phyloP scores from a whole-genome alignment of 2,797 vertebrate species.

The Tangara arthus region DNA sequence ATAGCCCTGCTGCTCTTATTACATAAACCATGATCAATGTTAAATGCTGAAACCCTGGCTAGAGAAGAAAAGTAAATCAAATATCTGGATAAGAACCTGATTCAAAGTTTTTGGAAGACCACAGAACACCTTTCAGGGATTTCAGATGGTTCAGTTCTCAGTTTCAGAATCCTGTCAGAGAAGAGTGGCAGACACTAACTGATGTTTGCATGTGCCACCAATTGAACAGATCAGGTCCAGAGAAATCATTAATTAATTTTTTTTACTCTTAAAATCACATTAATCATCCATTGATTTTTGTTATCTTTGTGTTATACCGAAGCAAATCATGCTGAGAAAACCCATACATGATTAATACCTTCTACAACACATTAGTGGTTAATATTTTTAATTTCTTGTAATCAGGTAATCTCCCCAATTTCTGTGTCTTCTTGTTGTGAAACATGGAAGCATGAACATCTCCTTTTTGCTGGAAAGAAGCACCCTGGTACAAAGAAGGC shows the following conservation, averaged over 20 bases:
- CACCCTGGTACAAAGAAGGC: neutral
- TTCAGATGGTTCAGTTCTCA: neutral
- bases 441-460: neutral
- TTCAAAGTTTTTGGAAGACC: neutral
- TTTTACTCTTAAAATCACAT: neutral
- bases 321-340: neutral
- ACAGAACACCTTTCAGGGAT: neutral
- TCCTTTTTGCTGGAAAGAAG: neutral
- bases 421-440: neutral
- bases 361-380: neutral
- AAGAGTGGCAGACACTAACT: neutral
- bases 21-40: neutral
- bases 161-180: neutral
- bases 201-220: neutral
- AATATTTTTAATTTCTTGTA: neutral
- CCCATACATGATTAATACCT: neutral
- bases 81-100: neutral
- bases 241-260: neutral
- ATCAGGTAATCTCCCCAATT: neutral
- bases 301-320: neutral
- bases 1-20: neutral
- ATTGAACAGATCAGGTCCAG: neutral
- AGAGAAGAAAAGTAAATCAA: neutral
- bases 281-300: neutral
- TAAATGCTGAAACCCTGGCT: neutral